Percentiles rank a stretch among this genome's conserved stretches.
These are phyloP conservation scores for Amblyjoppa fuscipennis DNA, from an alignment of 2,888 invertebrate species.

Conservation along the genomic window DNA sequence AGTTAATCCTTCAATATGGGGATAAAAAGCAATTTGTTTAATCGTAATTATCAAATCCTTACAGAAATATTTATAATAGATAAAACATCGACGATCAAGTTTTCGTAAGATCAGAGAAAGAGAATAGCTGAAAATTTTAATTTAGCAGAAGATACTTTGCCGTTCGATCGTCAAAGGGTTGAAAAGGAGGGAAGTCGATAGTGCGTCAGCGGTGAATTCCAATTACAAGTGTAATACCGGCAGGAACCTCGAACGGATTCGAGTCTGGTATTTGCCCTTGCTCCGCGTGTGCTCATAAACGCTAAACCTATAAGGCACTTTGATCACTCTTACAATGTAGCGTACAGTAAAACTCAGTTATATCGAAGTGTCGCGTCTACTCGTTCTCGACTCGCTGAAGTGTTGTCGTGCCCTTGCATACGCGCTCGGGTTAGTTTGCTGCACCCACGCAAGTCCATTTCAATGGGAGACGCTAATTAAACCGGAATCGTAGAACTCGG, in stretches of 20 bases:
- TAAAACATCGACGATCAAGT: no score
- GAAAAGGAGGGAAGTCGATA: neutral
- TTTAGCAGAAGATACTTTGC: neutral
- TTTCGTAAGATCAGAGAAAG: no score
- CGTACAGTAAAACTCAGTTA: neutral
- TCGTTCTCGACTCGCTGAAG: constrained; percentile 8
- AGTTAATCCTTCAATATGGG: no score
- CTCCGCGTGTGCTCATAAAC: neutral
- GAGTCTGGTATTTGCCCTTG: neutral
- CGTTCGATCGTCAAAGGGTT: neutral
- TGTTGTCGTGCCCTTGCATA: neutral
- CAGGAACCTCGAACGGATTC: no score
- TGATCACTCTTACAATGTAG: neutral
- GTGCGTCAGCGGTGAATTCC: neutral
- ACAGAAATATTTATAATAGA: no score
- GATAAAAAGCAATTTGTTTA: no score
- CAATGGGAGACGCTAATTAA: constrained; percentile 71
- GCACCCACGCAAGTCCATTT: constrained; percentile 67
- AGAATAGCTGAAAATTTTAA: neutral
- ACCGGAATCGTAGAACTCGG: constrained; percentile 65
- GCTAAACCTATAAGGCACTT: neutral
- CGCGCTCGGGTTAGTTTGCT: constrained; percentile 55
- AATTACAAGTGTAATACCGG: neutral
- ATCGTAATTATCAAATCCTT: no score
- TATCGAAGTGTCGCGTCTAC: constrained; percentile 47